These are phyloP conservation scores for Puffinus mauretanicus DNA, from an alignment of 2,113 vertebrate genomes.

Conservation along the genomic window DNA sequence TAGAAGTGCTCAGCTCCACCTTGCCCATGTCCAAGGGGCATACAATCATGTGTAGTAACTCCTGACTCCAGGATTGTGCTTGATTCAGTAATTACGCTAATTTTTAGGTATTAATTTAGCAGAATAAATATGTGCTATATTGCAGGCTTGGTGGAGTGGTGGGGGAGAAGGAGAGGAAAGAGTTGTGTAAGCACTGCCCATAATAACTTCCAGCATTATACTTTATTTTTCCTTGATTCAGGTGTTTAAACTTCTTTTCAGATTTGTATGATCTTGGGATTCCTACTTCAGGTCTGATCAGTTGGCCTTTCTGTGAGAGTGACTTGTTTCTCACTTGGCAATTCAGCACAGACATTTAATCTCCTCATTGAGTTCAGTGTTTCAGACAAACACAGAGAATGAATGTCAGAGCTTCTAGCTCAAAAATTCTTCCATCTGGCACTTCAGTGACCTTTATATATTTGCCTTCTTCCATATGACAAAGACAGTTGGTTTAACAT, in stretches of 20 bases:
- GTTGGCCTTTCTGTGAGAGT: not conserved
- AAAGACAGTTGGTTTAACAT: slow-evolving; percentile 50
- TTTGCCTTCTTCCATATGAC: slow-evolving; percentile 41
- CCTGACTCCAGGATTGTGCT: not conserved
- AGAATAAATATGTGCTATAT: not conserved
- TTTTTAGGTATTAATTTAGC: not conserved
- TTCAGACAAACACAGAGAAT: slow-evolving; percentile 38
- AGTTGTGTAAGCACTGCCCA: not conserved
- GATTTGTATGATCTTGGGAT: not conserved
- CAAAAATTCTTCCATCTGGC: slow-evolving; percentile 48
- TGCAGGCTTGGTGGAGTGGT: not conserved
- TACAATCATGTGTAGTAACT: not conserved
- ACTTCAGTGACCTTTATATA: slow-evolving; percentile 52
- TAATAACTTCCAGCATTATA: not conserved
- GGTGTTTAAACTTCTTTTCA: not conserved
- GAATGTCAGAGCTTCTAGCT: slow-evolving; percentile 53
- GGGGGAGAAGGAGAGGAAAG: not conserved
- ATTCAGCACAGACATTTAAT: slow-evolving; percentile 12
- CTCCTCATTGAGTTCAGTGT: not conserved
- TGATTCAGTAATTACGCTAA: not conserved
- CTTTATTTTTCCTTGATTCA: not conserved
- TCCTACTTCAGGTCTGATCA: not conserved
- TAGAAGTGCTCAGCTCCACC: not conserved
- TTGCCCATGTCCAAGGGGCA: not conserved
- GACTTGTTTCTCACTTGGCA: slow-evolving; percentile 1